Evolutionary conservation across 2,888 invertebrate genomes (phyloP).

Genomic region (Ochropleura plecta): DNA sequence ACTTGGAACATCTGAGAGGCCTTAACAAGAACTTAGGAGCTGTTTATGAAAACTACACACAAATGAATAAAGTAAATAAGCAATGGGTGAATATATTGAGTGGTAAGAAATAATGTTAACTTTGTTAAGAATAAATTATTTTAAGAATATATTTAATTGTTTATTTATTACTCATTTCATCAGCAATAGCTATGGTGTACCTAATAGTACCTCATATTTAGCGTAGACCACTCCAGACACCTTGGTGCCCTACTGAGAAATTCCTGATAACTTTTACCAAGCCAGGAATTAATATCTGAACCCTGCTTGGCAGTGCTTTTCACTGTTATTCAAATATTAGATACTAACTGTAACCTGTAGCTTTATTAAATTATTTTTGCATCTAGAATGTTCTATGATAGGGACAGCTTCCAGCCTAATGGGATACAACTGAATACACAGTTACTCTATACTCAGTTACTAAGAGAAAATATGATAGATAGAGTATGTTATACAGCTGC

Average conservation of each 20-base stretch:
- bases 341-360: no score
- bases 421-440: no score
- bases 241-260: not conserved
- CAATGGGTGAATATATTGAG: constrained; percentile 78
- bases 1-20: constrained; percentile 75
- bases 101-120: constrained; percentile 53
- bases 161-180: not conserved
- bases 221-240: no score
- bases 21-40: constrained; percentile 76
- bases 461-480: not conserved
- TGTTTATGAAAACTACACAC: constrained; percentile 77
- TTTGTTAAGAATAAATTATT: constrained; percentile 24
- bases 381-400: no score
- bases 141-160: not conserved
- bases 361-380: no score
- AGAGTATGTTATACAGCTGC: no score
- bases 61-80: constrained; percentile 79
- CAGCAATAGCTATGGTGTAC: not conserved
- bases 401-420: no score
- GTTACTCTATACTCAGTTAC: no score
- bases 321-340: no score
- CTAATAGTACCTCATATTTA: not conserved
- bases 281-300: not conserved
- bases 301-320: not conserved
- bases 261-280: not conserved